Evolutionary conservation across 2,888 invertebrate species (phyloP).

Genomic region (Cynaeus angustus): DNA sequence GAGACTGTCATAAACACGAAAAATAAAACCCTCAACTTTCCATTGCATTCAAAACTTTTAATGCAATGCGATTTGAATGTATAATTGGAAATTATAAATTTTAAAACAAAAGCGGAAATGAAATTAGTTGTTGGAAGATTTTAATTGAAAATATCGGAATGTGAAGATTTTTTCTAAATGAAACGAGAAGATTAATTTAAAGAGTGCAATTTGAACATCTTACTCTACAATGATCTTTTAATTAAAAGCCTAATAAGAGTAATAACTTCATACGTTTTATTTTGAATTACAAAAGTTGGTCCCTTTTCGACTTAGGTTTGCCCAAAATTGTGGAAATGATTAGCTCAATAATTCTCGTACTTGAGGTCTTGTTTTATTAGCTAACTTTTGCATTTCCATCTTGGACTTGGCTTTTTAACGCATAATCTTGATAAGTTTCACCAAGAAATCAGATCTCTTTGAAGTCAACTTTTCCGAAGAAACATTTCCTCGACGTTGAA

Average conservation of each 20-base stretch:
- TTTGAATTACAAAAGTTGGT: no score
- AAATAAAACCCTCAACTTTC: not conserved
- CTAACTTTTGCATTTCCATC: constrained; percentile 28
- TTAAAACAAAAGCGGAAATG: no score
- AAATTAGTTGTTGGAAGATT: no score
- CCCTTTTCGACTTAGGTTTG: constrained; percentile 8
- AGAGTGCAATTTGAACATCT: no score
- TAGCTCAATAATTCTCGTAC: constrained; percentile 18
- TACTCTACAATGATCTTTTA: no score
- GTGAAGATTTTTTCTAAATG: no score
- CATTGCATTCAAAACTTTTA: not conserved
- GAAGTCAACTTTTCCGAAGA: constrained; percentile 4
- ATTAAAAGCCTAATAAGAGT: no score
- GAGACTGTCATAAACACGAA: not conserved
- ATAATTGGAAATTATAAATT: no score
- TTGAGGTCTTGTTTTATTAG: constrained; percentile 25
- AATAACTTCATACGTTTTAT: no score
- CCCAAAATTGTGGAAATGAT: constrained; percentile 20
- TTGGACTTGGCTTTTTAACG: constrained; percentile 9
- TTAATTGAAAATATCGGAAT: no score
- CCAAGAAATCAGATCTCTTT: constrained; percentile 21
- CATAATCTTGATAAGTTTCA: constrained; percentile 36
- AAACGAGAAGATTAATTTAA: no score
- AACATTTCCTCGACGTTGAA: constrained; percentile 13
- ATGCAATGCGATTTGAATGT: no score